These are phyloP conservation scores for Aleiodes alternator DNA, from an alignment of 2,888 invertebrate genomes.

Conservation along the genomic window DNA sequence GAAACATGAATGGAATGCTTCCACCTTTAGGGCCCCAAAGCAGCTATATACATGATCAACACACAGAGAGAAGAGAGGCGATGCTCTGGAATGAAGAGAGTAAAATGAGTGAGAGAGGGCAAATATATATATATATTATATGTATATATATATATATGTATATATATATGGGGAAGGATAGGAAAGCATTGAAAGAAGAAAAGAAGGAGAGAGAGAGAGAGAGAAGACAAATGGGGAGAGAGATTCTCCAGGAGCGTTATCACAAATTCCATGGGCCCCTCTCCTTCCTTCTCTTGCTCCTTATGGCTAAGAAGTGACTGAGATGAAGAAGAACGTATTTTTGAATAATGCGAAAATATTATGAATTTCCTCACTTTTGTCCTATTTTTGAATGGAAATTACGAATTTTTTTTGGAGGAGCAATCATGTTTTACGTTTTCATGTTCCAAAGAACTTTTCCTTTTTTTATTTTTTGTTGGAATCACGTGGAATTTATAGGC, in stretches of 20 bases:
- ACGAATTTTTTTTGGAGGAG: too few species aligned
- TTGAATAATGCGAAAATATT: too few species aligned
- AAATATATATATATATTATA: too few species aligned
- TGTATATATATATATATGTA: too few species aligned
- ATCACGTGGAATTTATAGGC: not conserved
- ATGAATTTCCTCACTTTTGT: too few species aligned
- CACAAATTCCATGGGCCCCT: slow-evolving; percentile 44
- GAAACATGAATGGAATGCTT: slow-evolving; percentile 72
- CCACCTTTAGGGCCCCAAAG: slow-evolving; percentile 53
- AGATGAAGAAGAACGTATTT: too few species aligned
- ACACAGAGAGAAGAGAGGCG: slow-evolving; percentile 54
- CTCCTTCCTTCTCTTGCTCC: slow-evolving; percentile 28
- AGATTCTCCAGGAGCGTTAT: slow-evolving; percentile 51
- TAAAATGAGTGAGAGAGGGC: slow-evolving; percentile 24
- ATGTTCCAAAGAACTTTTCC: too few species aligned
- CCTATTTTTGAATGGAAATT: too few species aligned
- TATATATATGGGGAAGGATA: slow-evolving; percentile 5
- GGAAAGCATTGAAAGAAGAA: slow-evolving; percentile 27
- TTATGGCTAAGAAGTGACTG: not conserved
- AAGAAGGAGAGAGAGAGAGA: not conserved
- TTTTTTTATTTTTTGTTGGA: too few species aligned
- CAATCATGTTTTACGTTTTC: too few species aligned
- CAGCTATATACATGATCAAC: slow-evolving; percentile 56
- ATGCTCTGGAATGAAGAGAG: slow-evolving; percentile 53
- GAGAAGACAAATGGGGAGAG: slow-evolving; percentile 11